Evolutionary conservation across 53 echinoderm and acorn worm genomes (phyloP), one percentile per base, ranked within the genome.

Genomic region (Pentamera pediparva): DNA sequence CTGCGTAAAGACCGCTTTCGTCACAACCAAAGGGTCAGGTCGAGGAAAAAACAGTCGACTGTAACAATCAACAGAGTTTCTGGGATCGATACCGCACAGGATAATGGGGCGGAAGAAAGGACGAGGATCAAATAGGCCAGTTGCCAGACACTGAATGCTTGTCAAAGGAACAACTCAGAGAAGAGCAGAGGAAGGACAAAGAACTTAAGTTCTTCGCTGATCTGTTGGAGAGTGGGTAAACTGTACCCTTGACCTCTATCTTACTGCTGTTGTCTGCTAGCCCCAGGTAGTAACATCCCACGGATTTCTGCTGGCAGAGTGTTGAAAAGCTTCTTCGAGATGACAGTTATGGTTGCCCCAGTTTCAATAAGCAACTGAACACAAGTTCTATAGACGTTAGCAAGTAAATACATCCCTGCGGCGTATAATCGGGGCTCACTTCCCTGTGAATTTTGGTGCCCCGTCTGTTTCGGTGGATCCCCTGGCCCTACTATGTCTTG

Each of bases 161-260:
- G 60, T 28, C 60, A 10, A 26, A 26, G 32, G 60, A 59, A 28
- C 2, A 59, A 29, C 31, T 30, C 60, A 59, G 60, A 59, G 6
- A 26, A 17, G 60, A 59, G 60, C 60, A 59, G 31, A 29, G 28
- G 6, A 59, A 59, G 32, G 60, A 59, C 29, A 59, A 33, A 59
- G 60, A 59, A 59, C 60, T 59, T 28, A 59, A 59, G 32, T 30
- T 59, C 30, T 59, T 59, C 29, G 32, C 32, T 7, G 32, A 59
- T 30, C 28, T 59, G 6, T 17, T 59, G 32, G 60, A 59, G 32
- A 59, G 31, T 59, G 60, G 18, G 10, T 25, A n/a, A 21, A 56
- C 22, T 13, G 57, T 56, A n/a, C 57, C 15, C 22, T 25, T 56
- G 57, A 11, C 26, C 22, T 56, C 20, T 24, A 56, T 13, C 10